Evolutionary conservation across 2,797 vertebrate species (phyloP), one percentile per base, ranked within the genome.

Genomic region (Dromococcyx pavoninus): DNA sequence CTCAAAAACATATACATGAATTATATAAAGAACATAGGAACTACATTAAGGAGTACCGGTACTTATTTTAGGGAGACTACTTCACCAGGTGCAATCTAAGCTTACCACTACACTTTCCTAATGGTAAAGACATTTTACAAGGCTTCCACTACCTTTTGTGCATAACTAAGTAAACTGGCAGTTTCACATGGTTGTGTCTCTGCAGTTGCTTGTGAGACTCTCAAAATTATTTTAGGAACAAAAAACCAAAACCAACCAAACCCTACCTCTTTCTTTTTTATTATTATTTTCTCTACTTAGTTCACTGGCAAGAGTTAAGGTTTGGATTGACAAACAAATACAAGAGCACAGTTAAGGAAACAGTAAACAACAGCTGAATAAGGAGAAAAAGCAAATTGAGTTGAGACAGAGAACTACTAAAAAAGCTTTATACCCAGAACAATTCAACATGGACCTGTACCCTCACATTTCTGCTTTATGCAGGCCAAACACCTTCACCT

Each of bases 101-200:
- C 13, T 41, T 58, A 32, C 18, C 19, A 33, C 17, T 51, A 41
- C 25, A 32, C 21, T 32, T 92, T 60, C 43, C 25, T 48, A 73
- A 39, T 6, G 3, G 30, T n/a, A 94, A 88, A 80, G 21, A 3
- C 6, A 72, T 43, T 86, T 88, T 48, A 35, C 12, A 28, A 46
- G 30, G 13, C 78, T 65, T 24, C 14, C 23, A 77, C 18, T 25
- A 58, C 21, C 10, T 60, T 74, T 30, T 39, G 23, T 33, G 25
- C 30, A 17, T 16, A 86, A 43, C 22, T 35, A 50, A n/a, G 32
- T 54, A 48, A 53, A 82, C 1, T 13, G 9, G 12, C 46, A 41
- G 39, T 39, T 69, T 65, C n/a, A 11, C 8, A 11, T 3, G 5
- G 44, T 6, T 51, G 22, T 0, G 1, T 21, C 39, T 50, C 8